Base-by-base conservation (phyloP, 2,113 vertebrate species). In the Entomyzon cyanotis region DNA sequence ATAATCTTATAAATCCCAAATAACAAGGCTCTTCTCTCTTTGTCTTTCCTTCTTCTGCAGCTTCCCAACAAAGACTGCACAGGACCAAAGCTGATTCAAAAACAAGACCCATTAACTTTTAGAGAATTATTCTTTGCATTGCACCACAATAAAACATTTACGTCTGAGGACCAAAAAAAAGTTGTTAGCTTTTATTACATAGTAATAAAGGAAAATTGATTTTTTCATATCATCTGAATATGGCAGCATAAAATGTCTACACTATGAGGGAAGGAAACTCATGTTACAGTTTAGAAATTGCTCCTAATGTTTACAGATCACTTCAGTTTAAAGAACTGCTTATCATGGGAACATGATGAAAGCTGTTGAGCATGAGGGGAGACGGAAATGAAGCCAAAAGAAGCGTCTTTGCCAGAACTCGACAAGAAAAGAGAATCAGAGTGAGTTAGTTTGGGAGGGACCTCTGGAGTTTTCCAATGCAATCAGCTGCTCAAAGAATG, bases 261-360 rank as follows among this genome's bases (percentile, higher is more conserved):
- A 58, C 41, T 62, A n/a, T 12, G 82, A 82, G 50, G 53, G 62
- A 81, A 78, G 49, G 50, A 83, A 87, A 91, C 35, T 83, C 46
- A 27, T 16, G 24, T 79, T 94, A 75, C 49, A 83, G 76, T 71
- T 93, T 73, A 91, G 93, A 93, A 93, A 80, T 50, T 23, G 46
- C 37, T 94, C 80, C 77, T 92, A 69, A 90, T 95, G 82, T 92
- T 96, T 94, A 94, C 80, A 89, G 60, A 91, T 75, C 59, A 73
- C 58, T 85, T 85, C 85, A 87, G 76, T 86, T 96, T 84, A 68
- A 94, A 89, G 86, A 95, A 84, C 49, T 92, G 93, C 65, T 91
- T 78, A 39, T 89, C 80, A 87, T 60, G 80, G 89, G 73, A 94
- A 96, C 84, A 75, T 33, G 88, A 90, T 95, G 90, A 95, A 97